phyloP scores from a whole-genome alignment of 2,888 invertebrate genomes.

The Mythimna pallens region DNA sequence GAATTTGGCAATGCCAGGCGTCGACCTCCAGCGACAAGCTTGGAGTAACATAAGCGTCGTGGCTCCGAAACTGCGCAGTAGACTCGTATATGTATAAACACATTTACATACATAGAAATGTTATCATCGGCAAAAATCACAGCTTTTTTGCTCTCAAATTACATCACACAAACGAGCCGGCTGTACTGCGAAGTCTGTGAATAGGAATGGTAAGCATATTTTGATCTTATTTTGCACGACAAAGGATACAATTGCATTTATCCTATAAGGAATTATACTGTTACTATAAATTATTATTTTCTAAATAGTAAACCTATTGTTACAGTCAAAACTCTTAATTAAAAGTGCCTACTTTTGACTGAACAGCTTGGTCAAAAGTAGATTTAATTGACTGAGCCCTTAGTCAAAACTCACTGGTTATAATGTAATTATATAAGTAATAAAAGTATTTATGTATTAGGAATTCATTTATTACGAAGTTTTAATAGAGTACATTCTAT shows the following conservation, averaged over 20 bases:
- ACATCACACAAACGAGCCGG: slow-evolving; percentile 30
- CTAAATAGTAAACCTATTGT: background rate
- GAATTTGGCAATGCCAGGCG: slow-evolving; percentile 86
- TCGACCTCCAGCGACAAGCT: slow-evolving; percentile 84
- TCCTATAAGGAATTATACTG: slow-evolving; percentile 11
- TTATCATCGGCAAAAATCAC: slow-evolving; percentile 28
- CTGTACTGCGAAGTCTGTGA: background rate
- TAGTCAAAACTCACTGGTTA: too few species aligned
- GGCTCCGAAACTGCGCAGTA: slow-evolving; percentile 64
- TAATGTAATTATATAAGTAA: too few species aligned
- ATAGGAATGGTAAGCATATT: slow-evolving; percentile 15
- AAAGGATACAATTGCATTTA: slow-evolving; percentile 25
- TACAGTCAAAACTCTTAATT: too few species aligned
- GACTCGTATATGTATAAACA: slow-evolving; percentile 38
- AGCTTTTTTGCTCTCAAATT: slow-evolving; percentile 42
- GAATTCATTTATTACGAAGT: too few species aligned
- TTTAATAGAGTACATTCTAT: too few species aligned
- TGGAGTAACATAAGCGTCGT: slow-evolving; percentile 61
- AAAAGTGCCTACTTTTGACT: too few species aligned
- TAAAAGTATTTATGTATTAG: too few species aligned
- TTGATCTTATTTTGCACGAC: slow-evolving; percentile 22
- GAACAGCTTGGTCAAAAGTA: too few species aligned
- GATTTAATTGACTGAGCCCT: too few species aligned
- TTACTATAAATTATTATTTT: slow-evolving; percentile 3
- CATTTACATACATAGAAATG: background rate